Evolutionary conservation across 2,888 invertebrate genomes (phyloP), one percentile per base, ranked within the genome.

Genomic region (Erpobdella octoculata): DNA sequence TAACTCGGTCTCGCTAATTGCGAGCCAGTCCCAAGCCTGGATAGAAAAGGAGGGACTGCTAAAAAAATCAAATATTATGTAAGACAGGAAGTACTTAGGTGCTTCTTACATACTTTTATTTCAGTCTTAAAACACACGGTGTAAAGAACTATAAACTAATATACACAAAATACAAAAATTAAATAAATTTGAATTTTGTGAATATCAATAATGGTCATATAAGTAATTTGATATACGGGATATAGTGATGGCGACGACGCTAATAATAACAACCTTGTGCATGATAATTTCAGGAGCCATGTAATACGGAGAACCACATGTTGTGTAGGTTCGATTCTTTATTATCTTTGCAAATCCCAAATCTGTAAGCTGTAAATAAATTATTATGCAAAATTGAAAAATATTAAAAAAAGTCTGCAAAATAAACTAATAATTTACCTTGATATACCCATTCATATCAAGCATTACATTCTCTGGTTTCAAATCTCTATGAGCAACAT

Each of bases 391-490:
- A 18, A 53, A 12, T n/a, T 18, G 8, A 53, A 3, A 53, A 53
- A 1, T 6, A 18, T 9, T n/a, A 25, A 18, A 8, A 53, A 15
- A 53, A 53, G 12, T 53, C 1, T 41, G 9, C 41, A 18, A 15
- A 15, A 15, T 58, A 58, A 12, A 15, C 21, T 58, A 58, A 58
- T 21, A 21, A 21, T 58, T 58, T 35, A 58, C 69, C 48, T 69
- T 69, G 3, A 69, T 58, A 33, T 69, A 69, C 4, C 69, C 69
- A 69, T 69, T 69, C 36, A 58, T 58, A 36, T 69, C 69, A 12
- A 69, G 36, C 69, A 69, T 69, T n/a, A 69, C 69, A 36, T 69
- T 69, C 36, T 69, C 69, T 28, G 69, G 69, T 37, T 69, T 69
- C 35, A 69, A 36, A n/a, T 69, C 69, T 58, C 69, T 38, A 28